Evolutionary conservation across 2,888 invertebrate genomes (phyloP).

Genomic region (Adelphocoris suturalis): DNA sequence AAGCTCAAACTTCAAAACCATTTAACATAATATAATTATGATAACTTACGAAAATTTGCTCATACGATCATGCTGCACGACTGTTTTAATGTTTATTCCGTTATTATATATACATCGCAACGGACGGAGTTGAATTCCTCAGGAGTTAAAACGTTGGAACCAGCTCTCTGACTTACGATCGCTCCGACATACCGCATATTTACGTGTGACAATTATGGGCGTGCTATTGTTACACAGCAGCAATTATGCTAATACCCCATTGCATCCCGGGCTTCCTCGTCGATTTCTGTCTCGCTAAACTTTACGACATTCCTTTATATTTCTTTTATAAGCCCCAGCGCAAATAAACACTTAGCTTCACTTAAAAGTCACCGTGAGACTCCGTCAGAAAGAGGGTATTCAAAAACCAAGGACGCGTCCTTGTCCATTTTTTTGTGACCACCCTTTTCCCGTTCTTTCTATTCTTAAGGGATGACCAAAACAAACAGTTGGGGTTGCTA

Average conservation of each 20-base stretch:
- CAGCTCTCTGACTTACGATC: neutral
- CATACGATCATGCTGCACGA: too few species aligned
- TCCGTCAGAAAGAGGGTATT: neutral
- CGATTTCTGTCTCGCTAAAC: slow-evolving; percentile 36
- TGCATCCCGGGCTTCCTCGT: neutral
- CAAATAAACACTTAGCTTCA: slow-evolving; percentile 39
- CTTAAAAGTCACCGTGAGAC: slow-evolving; percentile 41
- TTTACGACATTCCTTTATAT: slow-evolving; percentile 48
- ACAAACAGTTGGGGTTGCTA: slow-evolving; percentile 54
- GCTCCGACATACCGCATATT: neutral
- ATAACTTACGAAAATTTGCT: too few species aligned
- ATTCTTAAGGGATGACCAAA: slow-evolving; percentile 48
- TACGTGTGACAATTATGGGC: slow-evolving; percentile 37
- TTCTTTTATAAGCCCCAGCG: slow-evolving; percentile 38
- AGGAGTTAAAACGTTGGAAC: too few species aligned
- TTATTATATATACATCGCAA: too few species aligned
- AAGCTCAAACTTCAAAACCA: too few species aligned
- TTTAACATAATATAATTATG: too few species aligned
- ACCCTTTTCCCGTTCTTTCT: slow-evolving; percentile 41
- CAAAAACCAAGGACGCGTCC: slow-evolving; percentile 21
- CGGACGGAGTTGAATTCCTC: too few species aligned
- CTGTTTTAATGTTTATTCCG: too few species aligned
- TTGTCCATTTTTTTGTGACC: neutral
- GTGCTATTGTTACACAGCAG: neutral
- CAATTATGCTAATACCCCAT: slow-evolving; percentile 44